Evolutionary conservation across 1,140 invertebrate species (phyloP), one percentile per base, ranked within the genome.

Genomic region (Microplitis demolitor): DNA sequence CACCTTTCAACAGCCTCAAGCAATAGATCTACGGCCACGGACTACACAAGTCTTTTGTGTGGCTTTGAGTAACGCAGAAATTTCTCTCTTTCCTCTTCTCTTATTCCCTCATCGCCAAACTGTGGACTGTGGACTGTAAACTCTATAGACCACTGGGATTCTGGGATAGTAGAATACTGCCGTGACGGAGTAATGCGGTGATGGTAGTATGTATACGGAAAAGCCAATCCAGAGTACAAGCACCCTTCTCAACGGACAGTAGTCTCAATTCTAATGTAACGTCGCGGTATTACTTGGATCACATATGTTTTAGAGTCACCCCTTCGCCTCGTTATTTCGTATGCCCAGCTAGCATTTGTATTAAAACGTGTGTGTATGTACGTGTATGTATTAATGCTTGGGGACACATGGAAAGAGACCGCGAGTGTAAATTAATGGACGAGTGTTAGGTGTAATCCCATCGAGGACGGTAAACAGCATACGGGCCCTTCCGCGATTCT

Each of bases 401-500:
- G 39, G 39, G 39, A 45, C 39, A 45, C 11, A 45, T 35, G 14
- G 71, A 73, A 69, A 73, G 64, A 66, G 66, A 66, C 56, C 63
- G 37, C 69, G 62, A 50, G 69, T 64, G 74, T 63, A 79, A 79
- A 79, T 79, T 78, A 79, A 79, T 79, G 78, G 77, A 76, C 74
- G 71, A 78, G 76, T 76, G 71, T 73, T 76, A 61, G 50, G 60
- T 33, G 66, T 79, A 77, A 79, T 80, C 75, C 74, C 72, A 73
- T 77, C 78, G 78, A 78, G 78, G 78, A 84, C 77, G 66, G 80
- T 80, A 84, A 80, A 85, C 81, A 82, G 78, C 70, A 63, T 67
- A 73, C 75, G 79, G 34, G 69, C 81, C 83, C 83, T 82, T 83
- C 82, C 80, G 81, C 82, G 54, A 84, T 84, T 86, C 84, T 86